Percentiles rank a stretch among this genome's conserved stretches.
Evolutionary conservation across 1,140 invertebrate species (phyloP).

Genomic region (Leptinotarsa lineolata): DNA sequence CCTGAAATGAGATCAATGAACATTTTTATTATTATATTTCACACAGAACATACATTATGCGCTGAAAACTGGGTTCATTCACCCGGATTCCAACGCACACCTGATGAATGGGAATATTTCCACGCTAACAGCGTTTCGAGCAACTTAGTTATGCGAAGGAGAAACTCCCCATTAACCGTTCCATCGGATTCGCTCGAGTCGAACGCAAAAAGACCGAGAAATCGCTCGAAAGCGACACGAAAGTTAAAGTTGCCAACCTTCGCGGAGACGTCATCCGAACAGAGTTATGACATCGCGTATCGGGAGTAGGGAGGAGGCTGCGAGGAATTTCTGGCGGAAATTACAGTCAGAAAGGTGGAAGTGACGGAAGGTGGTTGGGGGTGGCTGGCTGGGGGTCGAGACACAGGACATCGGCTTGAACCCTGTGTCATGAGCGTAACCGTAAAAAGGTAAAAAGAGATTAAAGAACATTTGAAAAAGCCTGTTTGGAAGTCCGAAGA

Average conservation of each 20-base stretch:
- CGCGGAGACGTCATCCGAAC: not conserved
- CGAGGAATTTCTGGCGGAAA: constrained; percentile 17
- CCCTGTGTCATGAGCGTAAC: not conserved
- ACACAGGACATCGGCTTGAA: not conserved
- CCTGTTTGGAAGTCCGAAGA: no score
- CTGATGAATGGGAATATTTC: no score
- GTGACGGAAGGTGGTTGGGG: not conserved
- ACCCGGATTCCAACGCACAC: no score
- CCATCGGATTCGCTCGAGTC: not conserved
- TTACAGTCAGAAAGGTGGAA: constrained; percentile 21
- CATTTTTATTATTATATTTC: no score
- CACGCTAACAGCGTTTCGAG: not conserved
- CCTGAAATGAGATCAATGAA: no score
- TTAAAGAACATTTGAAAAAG: no score
- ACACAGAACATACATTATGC: no score
- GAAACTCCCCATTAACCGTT: not conserved
- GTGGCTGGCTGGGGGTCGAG: not conserved
- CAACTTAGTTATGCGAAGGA: not conserved
- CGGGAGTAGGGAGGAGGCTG: not conserved
- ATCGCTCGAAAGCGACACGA: not conserved
- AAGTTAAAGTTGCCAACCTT: not conserved
- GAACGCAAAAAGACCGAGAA: constrained; percentile 1
- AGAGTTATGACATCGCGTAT: constrained; percentile 12
- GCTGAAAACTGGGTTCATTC: no score
- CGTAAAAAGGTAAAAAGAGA: not conserved